These are phyloP conservation scores for Eurystomus gularis DNA, from an alignment of 2,113 vertebrate genomes.

Conservation along the genomic window DNA sequence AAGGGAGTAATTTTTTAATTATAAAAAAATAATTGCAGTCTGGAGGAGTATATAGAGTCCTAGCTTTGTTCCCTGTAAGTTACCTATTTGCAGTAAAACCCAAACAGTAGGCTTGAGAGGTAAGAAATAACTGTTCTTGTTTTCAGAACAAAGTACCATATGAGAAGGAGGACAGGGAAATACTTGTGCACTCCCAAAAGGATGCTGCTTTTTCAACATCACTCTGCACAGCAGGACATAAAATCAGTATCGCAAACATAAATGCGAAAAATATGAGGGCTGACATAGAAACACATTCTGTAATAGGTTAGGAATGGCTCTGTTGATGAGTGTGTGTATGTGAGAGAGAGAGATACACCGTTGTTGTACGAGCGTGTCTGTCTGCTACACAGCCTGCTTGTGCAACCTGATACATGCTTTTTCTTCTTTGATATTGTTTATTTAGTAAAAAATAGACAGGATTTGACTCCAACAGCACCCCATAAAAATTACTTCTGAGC, in stretches of 20 bases:
- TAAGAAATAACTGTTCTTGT: not conserved
- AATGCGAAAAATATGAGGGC: slow-evolving; percentile 46
- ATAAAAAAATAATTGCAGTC: slow-evolving; percentile 49
- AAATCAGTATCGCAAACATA: not conserved
- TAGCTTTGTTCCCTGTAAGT: slow-evolving; percentile 34
- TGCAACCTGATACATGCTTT: not conserved
- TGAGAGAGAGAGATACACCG: accelerated
- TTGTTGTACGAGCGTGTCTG: accelerated
- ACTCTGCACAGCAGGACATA: not conserved
- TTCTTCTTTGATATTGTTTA: not conserved
- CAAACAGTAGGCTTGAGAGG: not conserved
- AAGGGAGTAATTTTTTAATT: slow-evolving; percentile 63
- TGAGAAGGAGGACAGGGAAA: not conserved
- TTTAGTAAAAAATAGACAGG: not conserved
- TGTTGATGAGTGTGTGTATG: not conserved
- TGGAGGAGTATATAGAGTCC: slow-evolving; percentile 16
- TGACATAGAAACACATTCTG: slow-evolving; percentile 28
- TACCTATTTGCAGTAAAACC: not conserved
- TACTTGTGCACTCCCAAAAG: not conserved
- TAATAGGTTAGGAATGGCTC: slow-evolving; percentile 42
- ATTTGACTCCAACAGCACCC: not conserved
- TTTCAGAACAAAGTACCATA: not conserved
- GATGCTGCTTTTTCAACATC: not conserved
- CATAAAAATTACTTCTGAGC: not conserved
- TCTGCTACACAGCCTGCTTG: not conserved